phyloP scores from a whole-genome alignment of 2,113 vertebrate genomes.

The Eurypyga helias region DNA sequence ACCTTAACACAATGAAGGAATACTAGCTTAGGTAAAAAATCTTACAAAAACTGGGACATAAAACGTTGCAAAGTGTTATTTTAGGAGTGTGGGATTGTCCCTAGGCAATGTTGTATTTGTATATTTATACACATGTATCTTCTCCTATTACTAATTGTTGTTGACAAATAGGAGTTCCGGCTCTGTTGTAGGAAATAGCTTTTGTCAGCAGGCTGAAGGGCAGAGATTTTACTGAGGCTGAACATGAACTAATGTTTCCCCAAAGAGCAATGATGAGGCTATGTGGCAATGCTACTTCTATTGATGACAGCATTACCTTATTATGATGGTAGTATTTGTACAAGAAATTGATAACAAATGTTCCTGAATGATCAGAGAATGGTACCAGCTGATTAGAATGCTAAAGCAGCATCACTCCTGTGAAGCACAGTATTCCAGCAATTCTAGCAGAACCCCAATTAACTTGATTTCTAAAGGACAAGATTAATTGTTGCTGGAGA shows the following conservation, averaged over 20 bases:
- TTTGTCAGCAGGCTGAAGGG: background rate
- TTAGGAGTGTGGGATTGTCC: background rate
- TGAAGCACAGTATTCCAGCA: background rate
- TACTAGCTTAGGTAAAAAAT: background rate
- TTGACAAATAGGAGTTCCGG: background rate
- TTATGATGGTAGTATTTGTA: background rate
- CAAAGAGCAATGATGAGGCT: background rate
- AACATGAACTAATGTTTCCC: background rate
- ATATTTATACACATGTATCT: background rate
- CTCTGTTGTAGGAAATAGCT: background rate
- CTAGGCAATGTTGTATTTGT: background rate
- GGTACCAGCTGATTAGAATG: background rate
- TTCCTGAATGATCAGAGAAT: background rate
- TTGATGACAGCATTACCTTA: background rate
- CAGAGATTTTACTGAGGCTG: background rate
- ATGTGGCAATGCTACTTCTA: background rate
- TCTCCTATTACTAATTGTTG: background rate
- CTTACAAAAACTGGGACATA: background rate
- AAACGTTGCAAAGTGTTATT: background rate
- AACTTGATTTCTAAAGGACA: background rate
- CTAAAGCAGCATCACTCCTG: background rate
- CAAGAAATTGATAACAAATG: background rate
- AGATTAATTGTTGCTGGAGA: background rate
- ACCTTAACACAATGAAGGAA: background rate
- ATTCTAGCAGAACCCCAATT: background rate